Evolutionary conservation across 1,140 invertebrate species (phyloP).

Genomic region (Cotesia typhae): DNA sequence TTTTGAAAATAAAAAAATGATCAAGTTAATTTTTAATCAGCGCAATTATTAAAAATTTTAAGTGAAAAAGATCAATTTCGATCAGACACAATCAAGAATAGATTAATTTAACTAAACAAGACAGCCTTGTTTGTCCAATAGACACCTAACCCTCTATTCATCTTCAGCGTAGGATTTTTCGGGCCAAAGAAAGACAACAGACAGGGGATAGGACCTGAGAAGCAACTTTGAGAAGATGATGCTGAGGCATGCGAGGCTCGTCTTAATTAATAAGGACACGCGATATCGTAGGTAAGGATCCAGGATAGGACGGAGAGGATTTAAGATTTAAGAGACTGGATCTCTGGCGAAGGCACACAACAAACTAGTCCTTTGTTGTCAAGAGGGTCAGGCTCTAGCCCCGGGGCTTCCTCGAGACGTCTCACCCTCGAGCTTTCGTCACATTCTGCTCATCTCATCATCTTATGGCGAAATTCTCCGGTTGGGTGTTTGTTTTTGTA

Average conservation of each 20-base stretch:
- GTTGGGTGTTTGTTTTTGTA: not conserved
- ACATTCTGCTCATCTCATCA: not conserved
- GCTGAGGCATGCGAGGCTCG: conserved; percentile 54
- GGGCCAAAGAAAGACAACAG: conserved; percentile 12
- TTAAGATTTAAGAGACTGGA: not conserved
- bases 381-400: conserved; percentile 50
- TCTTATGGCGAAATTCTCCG: too few species aligned
- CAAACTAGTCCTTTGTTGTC: conserved; percentile 63
- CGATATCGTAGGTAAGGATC: conserved; percentile 54
- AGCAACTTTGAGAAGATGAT: conserved; percentile 17
- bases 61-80: too few species aligned
- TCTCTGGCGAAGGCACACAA: conserved; percentile 16
- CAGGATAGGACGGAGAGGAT: conserved; percentile 49
- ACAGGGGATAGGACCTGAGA: conserved; percentile 22
- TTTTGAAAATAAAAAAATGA: too few species aligned
- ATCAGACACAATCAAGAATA: too few species aligned
- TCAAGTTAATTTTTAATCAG: too few species aligned
- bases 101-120: too few species aligned
- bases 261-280: conserved; percentile 68
- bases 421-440: not conserved
- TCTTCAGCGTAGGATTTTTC: conserved; percentile 5
- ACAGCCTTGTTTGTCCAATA: too few species aligned
- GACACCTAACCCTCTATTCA: too few species aligned
- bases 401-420: conserved; percentile 29
- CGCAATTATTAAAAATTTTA: too few species aligned